phyloP scores from a whole-genome alignment of 2,888 invertebrate species.

The Dorcus parallelipipedus region DNA sequence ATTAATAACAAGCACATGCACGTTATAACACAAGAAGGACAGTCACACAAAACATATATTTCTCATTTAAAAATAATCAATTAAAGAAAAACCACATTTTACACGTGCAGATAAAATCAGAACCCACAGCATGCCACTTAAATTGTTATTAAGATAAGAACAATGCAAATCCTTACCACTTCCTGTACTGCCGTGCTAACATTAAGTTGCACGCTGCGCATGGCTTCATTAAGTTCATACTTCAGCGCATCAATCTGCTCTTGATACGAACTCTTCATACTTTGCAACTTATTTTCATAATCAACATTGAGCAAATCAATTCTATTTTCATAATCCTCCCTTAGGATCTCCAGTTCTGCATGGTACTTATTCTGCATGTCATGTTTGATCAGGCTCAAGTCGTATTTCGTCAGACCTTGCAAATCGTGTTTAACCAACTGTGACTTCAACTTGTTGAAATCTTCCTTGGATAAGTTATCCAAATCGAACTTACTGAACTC shows the following conservation, averaged over 20 bases:
- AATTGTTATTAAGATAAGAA: background rate
- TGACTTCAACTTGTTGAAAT: conserved; percentile 30
- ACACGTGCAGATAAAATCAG: conserved; percentile 23
- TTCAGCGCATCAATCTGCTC: conserved; percentile 55
- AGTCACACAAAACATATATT: conserved; percentile 1
- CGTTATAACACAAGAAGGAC: background rate
- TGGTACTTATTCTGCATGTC: conserved; percentile 50
- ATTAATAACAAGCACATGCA: conserved; percentile 5
- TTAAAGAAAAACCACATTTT: no score
- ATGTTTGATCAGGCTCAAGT: conserved; percentile 30
- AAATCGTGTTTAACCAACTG: conserved; percentile 35
- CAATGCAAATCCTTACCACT: conserved; percentile 42
- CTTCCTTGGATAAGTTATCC: conserved; percentile 34
- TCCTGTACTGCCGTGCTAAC: conserved; percentile 54
- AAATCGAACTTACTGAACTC: conserved; percentile 32
- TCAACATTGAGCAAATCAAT: conserved; percentile 49
- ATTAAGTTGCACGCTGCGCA: conserved; percentile 45
- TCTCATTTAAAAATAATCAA: no score
- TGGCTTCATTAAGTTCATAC: conserved; percentile 49
- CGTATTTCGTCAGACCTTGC: conserved; percentile 21
- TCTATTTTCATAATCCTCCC: conserved; percentile 43
- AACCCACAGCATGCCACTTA: background rate
- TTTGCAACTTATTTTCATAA: conserved; percentile 48
- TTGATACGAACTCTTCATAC: conserved; percentile 52
- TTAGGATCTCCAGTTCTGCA: conserved; percentile 41